Base-by-base conservation (phyloP, 1,140 invertebrate genomes). In the Idris sp. region DNA sequence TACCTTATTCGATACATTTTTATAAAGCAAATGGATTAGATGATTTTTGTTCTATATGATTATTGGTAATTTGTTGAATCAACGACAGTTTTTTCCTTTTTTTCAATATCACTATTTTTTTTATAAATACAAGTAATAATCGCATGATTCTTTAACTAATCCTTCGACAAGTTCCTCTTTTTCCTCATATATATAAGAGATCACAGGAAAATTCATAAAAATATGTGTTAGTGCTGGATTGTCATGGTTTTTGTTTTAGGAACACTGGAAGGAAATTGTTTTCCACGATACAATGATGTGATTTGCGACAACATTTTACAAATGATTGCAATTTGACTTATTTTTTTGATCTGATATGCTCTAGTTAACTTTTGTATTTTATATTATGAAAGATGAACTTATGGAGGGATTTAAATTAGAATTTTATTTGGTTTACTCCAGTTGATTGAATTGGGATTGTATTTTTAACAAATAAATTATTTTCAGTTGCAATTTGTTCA, bases 131-230 rank as follows among this genome's bases (percentile, higher is more conserved):
- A 59, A 64, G 18, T 43, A 73, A 64, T 65, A 51, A 61, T 16
- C 36, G 61, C 31, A 28, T 62, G 36, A 53, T 22, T 59, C 46
- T 44, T 54, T 28, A 51, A 30, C 28, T 67, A 61, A 74, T 61
- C 31, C 59, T 49, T 74, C 51, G 51, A 58, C 58, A 56, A 74
- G 51, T 69, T 74, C 38, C 72, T 69, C 72, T 74, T 74, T 74
- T 74, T 74, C 72, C 72, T 74, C 62, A 56, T 64, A 53, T 56
- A 26, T 76, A 69, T 67, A 76, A 71, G 73, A 69, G 73, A 76
- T 71, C 73, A 76, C 73, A 76, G 65, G 22, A 43, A 28, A 69
- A 71, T 54, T 62, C 36, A 56, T 65, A 75, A 58, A 75, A 54
- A 64, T 69, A 51, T 53, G 48, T 58, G 41, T 46, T 67, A 74